A percentile compares a stretch with the other conserved stretches of the same genome.
Evolutionary conservation across 2,888 invertebrate genomes (phyloP).

Genomic region (Agrotis puta): DNA sequence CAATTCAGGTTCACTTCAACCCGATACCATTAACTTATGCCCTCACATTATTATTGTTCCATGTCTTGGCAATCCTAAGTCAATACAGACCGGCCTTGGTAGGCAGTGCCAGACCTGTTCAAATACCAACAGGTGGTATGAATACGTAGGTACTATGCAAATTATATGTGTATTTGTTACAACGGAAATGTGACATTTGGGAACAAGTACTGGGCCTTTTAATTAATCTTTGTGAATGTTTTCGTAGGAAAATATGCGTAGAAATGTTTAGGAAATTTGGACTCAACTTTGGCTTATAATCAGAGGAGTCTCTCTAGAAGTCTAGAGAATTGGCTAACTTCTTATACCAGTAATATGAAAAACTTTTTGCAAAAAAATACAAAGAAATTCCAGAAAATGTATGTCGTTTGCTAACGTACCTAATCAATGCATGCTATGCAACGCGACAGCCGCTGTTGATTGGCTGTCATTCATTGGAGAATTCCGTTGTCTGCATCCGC

Average conservation of each 20-base stretch:
- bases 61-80: slow-evolving; percentile 53
- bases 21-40: slow-evolving; percentile 9
- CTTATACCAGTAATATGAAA: too few relatives aligned
- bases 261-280: too few relatives aligned
- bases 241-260: neutral
- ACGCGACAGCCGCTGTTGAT: too few relatives aligned
- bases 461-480: too few relatives aligned
- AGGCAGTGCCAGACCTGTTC: slow-evolving; percentile 21
- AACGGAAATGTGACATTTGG: slow-evolving; percentile 13
- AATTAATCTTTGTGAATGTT: neutral
- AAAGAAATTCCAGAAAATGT: too few relatives aligned
- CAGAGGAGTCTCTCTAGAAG: too few relatives aligned
- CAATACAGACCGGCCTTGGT: slow-evolving; percentile 51
- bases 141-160: slow-evolving; percentile 34
- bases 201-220: neutral
- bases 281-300: too few relatives aligned
- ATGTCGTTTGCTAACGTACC: too few relatives aligned
- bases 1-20: slow-evolving; percentile 1
- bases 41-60: slow-evolving; percentile 21
- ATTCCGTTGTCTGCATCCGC: too few relatives aligned
- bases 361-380: too few relatives aligned
- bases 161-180: slow-evolving; percentile 19
- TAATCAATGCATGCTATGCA: too few relatives aligned
- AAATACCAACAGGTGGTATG: slow-evolving; percentile 56
- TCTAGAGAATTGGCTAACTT: too few relatives aligned